phyloP scores from a whole-genome alignment of 2,888 invertebrate genomes.

The Heteropelma amictum region DNA sequence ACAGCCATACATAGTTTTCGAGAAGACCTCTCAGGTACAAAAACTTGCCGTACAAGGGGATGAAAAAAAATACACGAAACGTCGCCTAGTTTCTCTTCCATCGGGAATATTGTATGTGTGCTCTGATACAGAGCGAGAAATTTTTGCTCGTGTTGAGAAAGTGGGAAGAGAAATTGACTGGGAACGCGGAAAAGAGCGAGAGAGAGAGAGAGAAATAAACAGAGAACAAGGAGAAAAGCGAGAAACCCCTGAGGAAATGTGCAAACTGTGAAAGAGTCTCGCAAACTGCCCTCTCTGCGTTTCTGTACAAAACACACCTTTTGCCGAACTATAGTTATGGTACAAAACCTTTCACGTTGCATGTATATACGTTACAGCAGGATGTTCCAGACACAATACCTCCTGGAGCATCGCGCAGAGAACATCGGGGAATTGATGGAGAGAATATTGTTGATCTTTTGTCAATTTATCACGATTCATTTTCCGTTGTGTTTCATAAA shows the following conservation, averaged over 20 bases:
- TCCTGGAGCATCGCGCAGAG: background rate
- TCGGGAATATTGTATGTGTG: slow-evolving; percentile 33
- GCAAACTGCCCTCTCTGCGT: slow-evolving; percentile 50
- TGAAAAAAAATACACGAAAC: slow-evolving; percentile 15
- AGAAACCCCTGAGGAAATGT: slow-evolving; percentile 55
- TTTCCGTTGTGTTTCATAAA: background rate
- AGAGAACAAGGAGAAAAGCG: slow-evolving; percentile 32
- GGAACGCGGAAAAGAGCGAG: background rate
- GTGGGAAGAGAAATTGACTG: slow-evolving; percentile 26
- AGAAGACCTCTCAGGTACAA: slow-evolving; percentile 29
- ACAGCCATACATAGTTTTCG: slow-evolving; percentile 41
- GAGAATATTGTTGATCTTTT: slow-evolving; percentile 41
- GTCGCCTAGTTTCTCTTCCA: slow-evolving; percentile 45
- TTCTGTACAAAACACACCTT: slow-evolving; percentile 37
- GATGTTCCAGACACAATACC: no score
- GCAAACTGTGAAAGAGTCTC: slow-evolving; percentile 54
- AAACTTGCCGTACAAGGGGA: slow-evolving; percentile 1
- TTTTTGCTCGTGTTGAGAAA: slow-evolving; percentile 25
- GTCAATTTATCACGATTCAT: slow-evolving; percentile 40
- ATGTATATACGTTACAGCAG: no score
- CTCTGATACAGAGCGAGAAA: slow-evolving; percentile 26
- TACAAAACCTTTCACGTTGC: background rate
- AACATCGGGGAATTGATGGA: slow-evolving; percentile 53
- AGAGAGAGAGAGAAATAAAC: slow-evolving; percentile 7
- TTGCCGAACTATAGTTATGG: background rate